These are phyloP conservation scores for Orthosia cruda DNA, from an alignment of 2,888 invertebrate genomes.

Conservation along the genomic window DNA sequence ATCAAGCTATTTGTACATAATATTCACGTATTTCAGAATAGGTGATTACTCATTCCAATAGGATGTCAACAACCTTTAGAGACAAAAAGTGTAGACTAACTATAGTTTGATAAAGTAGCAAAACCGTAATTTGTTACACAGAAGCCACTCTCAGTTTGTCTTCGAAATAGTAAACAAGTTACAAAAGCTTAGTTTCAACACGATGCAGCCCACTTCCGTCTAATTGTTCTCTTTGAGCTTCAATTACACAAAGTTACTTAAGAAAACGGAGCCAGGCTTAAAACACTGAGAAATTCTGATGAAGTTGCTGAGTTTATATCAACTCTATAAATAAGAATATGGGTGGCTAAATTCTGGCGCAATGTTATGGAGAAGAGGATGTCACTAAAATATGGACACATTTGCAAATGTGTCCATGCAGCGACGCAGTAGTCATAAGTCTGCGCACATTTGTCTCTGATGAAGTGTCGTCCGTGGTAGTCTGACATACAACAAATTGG, in stretches of 20 bases:
- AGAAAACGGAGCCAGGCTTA: slow-evolving; percentile 12
- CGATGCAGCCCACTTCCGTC: slow-evolving; percentile 9
- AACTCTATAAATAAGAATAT: background rate
- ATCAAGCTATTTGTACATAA: too few relatives aligned
- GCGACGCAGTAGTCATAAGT: slow-evolving; percentile 8
- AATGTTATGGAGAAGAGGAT: background rate
- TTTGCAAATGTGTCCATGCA: slow-evolving; percentile 7
- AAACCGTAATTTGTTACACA: background rate
- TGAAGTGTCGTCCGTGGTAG: slow-evolving; percentile 1
- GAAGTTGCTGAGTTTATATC: background rate
- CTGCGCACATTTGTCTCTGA: slow-evolving; percentile 27
- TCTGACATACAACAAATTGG: slow-evolving; percentile 37
- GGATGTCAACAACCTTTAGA: background rate
- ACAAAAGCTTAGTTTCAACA: slow-evolving; percentile 20
- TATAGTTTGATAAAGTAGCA: background rate
- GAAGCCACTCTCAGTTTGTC: background rate
- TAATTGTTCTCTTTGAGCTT: slow-evolving; percentile 24
- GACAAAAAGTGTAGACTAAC: background rate
- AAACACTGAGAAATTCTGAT: background rate
- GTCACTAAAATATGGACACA: slow-evolving; percentile 12
- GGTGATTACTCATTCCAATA: background rate
- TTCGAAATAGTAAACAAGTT: slow-evolving; percentile 16
- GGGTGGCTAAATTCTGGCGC: background rate
- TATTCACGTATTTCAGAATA: background rate
- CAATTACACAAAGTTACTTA: slow-evolving; percentile 28